phyloP scores from a whole-genome alignment of 2,888 invertebrate genomes.

The Melieria omissa region DNA sequence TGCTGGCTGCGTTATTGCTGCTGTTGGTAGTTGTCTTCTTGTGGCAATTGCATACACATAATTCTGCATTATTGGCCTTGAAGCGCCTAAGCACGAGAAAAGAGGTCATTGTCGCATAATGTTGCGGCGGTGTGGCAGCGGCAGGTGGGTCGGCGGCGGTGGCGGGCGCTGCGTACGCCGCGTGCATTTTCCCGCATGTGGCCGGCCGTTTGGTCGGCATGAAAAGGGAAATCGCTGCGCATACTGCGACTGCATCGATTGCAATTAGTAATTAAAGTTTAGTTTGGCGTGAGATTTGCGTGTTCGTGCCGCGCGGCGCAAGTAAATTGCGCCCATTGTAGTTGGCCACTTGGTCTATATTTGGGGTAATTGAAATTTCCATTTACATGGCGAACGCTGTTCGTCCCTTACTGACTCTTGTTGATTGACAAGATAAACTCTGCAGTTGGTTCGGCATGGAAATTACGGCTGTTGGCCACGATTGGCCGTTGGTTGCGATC shows the following conservation, averaged over 20 bases:
- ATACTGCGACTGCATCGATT: conserved; percentile 35
- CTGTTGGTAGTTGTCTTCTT: too few relatives aligned
- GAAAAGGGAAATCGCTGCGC: too few relatives aligned
- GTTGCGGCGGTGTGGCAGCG: background rate
- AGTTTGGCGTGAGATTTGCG: conserved; percentile 38
- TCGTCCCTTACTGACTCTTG: background rate
- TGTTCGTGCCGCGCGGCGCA: conserved; percentile 7
- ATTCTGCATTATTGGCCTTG: conserved; percentile 60
- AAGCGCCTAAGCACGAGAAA: conserved; percentile 59
- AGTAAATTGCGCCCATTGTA: conserved; percentile 21
- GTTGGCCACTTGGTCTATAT: conserved; percentile 12
- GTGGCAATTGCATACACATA: conserved; percentile 41
- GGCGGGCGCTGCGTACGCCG: conserved; percentile 6
- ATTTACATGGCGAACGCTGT: conserved; percentile 41
- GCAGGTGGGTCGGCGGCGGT: conserved; percentile 11
- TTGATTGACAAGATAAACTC: conserved; percentile 27
- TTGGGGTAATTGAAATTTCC: conserved; percentile 49
- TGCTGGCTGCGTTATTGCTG: conserved; percentile 6
- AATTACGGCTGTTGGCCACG: too few relatives aligned
- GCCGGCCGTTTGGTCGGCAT: background rate
- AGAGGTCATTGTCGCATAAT: conserved; percentile 63
- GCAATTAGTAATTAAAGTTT: conserved; percentile 57
- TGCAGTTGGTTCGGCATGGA: too few relatives aligned
- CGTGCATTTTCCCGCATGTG: background rate
- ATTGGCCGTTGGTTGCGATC: too few relatives aligned